Conservation (phyloP, 2,113 vertebrate genomes). For the Nansenia antarctica region DNA sequence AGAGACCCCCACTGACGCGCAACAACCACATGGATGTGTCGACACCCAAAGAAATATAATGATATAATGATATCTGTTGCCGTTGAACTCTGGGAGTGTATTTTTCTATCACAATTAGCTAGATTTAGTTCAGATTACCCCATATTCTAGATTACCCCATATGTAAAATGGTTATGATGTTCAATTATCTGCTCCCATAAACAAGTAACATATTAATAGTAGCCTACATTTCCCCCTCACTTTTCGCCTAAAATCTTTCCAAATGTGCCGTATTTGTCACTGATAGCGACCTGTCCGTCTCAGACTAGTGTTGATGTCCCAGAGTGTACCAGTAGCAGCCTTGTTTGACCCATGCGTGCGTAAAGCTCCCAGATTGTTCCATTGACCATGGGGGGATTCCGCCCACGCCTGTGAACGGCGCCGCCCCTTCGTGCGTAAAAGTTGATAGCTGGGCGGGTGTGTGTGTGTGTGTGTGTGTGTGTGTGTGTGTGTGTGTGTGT, state of each 20-base stretch:
- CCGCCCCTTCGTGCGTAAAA: constrained; percentile 28
- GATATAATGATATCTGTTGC: too few relatives aligned
- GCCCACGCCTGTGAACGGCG: constrained; percentile 33
- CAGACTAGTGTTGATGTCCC: not conserved
- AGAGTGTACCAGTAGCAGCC: constrained; percentile 17
- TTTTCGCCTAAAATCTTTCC: constrained; percentile 31
- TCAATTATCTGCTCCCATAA: constrained; percentile 9
- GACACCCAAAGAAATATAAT: too few relatives aligned
- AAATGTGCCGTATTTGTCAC: constrained; percentile 17
- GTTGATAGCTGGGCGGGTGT: constrained; percentile 47
- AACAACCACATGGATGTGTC: not conserved
- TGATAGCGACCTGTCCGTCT: not conserved
- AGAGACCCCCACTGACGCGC: not conserved
- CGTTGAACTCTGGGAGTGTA: constrained; percentile 44
- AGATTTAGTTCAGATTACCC: constrained; percentile 70
- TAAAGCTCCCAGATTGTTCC: constrained; percentile 30
- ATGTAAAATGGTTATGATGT: constrained; percentile 31
- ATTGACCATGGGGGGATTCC: constrained; percentile 50
- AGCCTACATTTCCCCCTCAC: not conserved
- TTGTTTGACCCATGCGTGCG: constrained; percentile 47
- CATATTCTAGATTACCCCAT: constrained; percentile 69
- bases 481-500: too few relatives aligned
- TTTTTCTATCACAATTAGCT: constrained; percentile 65
- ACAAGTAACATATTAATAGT: constrained; percentile 9
- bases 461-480: too few relatives aligned